A percentile compares a stretch with the other conserved stretches of the same genome.
These are phyloP conservation scores for Trimorus sp. DNA, from an alignment of 2,888 invertebrate species.

Conservation along the genomic window DNA sequence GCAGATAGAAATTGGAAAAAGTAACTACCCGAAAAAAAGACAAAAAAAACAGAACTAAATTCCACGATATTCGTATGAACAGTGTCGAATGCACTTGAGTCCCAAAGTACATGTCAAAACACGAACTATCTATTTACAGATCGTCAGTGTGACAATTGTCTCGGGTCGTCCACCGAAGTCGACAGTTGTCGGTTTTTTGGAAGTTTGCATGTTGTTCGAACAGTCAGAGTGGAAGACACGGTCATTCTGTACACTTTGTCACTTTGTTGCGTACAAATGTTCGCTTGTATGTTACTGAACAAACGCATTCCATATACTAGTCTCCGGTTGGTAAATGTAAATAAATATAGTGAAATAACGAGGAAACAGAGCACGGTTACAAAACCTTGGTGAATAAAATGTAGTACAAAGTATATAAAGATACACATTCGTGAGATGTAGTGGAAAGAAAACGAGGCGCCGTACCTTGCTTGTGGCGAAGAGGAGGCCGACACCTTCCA, in stretches of 20 bases:
- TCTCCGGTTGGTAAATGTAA: conserved; percentile 24
- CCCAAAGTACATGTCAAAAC: conserved; percentile 34
- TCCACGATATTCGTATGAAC: conserved; percentile 15
- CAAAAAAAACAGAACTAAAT: too few relatives aligned
- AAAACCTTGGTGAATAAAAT: conserved; percentile 50
- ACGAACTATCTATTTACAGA: conserved; percentile 22
- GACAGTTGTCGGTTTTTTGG: conserved; percentile 23
- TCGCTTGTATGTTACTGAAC: conserved; percentile 31
- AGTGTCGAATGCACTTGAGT: conserved; percentile 33
- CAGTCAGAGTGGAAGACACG: conserved; percentile 28
- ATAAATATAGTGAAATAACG: not conserved
- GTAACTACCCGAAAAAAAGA: too few relatives aligned
- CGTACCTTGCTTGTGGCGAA: conserved; percentile 99
- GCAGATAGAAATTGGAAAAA: too few relatives aligned
- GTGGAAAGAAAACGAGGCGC: conserved; percentile 30
- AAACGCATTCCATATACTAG: conserved; percentile 40
- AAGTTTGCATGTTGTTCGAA: conserved; percentile 39
- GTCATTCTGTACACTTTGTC: conserved; percentile 23
- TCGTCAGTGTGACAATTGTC: conserved; percentile 31
- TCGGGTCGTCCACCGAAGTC: not conserved
- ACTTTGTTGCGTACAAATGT: conserved; percentile 22
- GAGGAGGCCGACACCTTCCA: conserved; percentile 99
- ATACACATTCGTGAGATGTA: conserved; percentile 46
- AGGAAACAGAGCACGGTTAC: conserved; percentile 44
- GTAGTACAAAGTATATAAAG: conserved; percentile 48